Conservation (phyloP, 2,888 invertebrate genomes). For the Volucella zonaria region DNA sequence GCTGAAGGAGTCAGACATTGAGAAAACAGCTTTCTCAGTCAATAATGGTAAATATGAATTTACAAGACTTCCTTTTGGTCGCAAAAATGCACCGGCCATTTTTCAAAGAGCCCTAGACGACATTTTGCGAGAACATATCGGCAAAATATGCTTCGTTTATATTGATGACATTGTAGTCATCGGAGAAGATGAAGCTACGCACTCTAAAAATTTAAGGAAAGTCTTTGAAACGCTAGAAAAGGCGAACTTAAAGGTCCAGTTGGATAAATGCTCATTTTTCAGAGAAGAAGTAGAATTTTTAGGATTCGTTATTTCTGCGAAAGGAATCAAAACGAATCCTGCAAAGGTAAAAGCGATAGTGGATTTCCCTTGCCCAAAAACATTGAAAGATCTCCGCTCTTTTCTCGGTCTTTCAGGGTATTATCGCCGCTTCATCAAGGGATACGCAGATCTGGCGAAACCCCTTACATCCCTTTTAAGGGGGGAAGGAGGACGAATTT, state of each 20-base stretch:
- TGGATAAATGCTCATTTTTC: constrained; percentile 57
- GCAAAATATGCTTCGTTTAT: constrained; percentile 58
- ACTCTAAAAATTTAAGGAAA: constrained; percentile 37
- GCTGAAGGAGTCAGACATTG: constrained; percentile 43
- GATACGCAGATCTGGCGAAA: constrained; percentile 46
- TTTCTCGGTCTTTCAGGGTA: constrained; percentile 52
- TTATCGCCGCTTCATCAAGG: constrained; percentile 44
- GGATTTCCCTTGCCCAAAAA: constrained; percentile 7
- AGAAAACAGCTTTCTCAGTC: constrained; percentile 61
- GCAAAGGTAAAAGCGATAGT: constrained; percentile 39
- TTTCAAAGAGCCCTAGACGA: too few relatives aligned
- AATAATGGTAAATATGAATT: constrained; percentile 40
- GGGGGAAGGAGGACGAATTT: constrained; percentile 40
- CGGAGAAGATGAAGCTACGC: constrained; percentile 40
- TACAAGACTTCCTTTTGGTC: too few relatives aligned
- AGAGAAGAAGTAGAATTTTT: constrained; percentile 55
- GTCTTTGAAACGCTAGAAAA: constrained; percentile 28
- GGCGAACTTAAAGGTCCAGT: constrained; percentile 46
- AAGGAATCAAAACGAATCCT: constrained; percentile 41
- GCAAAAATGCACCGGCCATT: too few relatives aligned
- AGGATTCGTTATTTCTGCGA: constrained; percentile 45
- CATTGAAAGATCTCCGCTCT: constrained; percentile 39
- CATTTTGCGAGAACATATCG: constrained; percentile 48
- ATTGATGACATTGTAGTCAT: constrained; percentile 60
- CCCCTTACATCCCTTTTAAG: constrained; percentile 52